These are phyloP conservation scores for Pangasius krempfi DNA, from an alignment of 2,797 vertebrate genomes.

Conservation along the genomic window DNA sequence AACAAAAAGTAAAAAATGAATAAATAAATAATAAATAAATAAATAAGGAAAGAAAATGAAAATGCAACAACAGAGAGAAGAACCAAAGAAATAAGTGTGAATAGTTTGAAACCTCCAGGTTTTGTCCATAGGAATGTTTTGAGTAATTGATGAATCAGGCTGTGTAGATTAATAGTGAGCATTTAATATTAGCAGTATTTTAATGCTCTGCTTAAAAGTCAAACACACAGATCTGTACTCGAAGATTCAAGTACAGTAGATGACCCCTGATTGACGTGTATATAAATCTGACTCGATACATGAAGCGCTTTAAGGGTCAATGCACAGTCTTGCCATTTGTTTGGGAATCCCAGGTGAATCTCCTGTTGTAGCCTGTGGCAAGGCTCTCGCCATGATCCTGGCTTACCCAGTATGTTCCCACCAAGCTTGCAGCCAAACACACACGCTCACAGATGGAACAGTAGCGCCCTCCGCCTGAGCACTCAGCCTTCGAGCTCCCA, in stretches of 20 bases:
- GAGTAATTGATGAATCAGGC: not conserved
- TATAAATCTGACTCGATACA: no score
- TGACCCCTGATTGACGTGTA: not conserved
- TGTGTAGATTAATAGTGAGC: not conserved
- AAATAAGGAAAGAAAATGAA: not conserved
- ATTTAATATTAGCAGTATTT: not conserved
- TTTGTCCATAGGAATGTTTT: not conserved
- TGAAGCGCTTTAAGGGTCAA: not conserved
- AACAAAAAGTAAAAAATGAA: no score
- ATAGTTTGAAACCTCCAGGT: not conserved
- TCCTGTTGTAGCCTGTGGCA: constrained; percentile 1
- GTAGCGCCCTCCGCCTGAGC: constrained; percentile 8
- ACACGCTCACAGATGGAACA: constrained; percentile 8
- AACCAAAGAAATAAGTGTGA: not conserved
- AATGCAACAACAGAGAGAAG: not conserved
- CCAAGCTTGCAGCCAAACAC: not conserved
- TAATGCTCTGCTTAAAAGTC: not conserved
- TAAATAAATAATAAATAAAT: not conserved
- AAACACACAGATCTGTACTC: not conserved
- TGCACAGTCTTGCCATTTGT: not conserved
- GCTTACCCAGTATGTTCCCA: not conserved
- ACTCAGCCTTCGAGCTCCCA: not conserved
- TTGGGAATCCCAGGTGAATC: constrained; percentile 22
- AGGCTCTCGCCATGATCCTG: not conserved
- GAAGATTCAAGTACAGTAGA: not conserved